Base-by-base conservation (phyloP, 2,113 vertebrate genomes). In the Noctilio leporinus region DNA sequence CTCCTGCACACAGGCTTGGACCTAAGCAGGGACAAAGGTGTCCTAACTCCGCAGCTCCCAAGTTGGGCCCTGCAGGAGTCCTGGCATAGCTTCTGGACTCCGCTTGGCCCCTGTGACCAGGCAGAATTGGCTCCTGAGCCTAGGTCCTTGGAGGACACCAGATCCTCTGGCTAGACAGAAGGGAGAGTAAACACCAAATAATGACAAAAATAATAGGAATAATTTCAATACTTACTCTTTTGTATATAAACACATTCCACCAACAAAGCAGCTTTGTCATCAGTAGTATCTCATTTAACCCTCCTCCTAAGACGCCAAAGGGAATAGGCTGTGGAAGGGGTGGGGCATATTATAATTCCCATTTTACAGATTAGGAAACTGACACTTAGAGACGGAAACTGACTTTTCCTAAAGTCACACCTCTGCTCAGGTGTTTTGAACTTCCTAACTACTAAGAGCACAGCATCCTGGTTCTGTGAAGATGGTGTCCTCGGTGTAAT, bases 251-350 rank as follows among this genome's bases (percentile, higher is more conserved):
- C 20, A 49, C 55, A 43, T 51, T 38, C 47, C 55, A 30, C 38
- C 89, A 53, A 72, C 49, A 88, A 76, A 81, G 53, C 17, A 30
- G 55, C 76, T 35, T 57, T 2, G 3, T 33, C 19, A 69, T 78
- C 62, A 75, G 10, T 20, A 75, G 10, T 20, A 16, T 90, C 76
- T 93, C 77, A 33, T 24, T 38, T 35, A 45, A 81, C 26, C 57
- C 35, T n/a, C n/a, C n/a, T 82, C 47, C 10, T 30, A 69, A 33
- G 38, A 94, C 83, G 22, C n/a, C 0, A 5, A 5, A 73, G 45
- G 11, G 11, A 2, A 62, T 1, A 4, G 35, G 49, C 40, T 17
- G 16, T 10, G 8, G 9, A 6, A 10, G 24, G 11, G 8, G 9
- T 4, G 12, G 24, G 11, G 2, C 6, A 4, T 2, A 12, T 15